Evolutionary conservation across 1,140 invertebrate species (phyloP).

Genomic region (Berghia stephanieae): DNA sequence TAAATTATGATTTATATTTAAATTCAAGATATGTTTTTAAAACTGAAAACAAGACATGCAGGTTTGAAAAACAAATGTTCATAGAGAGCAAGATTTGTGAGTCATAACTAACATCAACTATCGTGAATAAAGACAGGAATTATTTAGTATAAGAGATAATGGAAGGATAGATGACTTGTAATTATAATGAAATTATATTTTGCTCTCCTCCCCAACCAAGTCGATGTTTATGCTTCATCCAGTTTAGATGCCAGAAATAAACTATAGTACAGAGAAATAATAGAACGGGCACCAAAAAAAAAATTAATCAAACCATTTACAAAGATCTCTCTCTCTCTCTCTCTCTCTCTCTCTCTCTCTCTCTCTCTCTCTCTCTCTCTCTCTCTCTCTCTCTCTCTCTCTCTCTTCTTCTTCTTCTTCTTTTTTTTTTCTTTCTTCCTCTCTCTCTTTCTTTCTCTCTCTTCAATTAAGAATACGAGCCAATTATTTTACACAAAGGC

Average conservation of each 20-base stretch:
- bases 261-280: no score
- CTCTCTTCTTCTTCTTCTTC: not conserved
- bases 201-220: not conserved
- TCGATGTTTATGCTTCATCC: not conserved
- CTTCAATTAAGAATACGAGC: not conserved
- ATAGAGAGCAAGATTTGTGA: no score
- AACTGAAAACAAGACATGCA: no score
- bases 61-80: no score
- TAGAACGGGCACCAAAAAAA: no score
- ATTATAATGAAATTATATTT: not conserved
- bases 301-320: not conserved
- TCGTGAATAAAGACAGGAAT: no score
- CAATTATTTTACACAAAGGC: not conserved
- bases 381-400: not conserved
- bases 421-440: not conserved
- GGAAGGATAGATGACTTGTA: not conserved
- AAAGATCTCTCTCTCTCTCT: conserved; percentile 14
- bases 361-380: not conserved
- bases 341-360: conserved; percentile 18
- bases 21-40: no score
- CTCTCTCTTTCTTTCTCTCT: not conserved
- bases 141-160: not conserved
- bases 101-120: no score
- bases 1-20: no score
- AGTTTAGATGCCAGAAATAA: not conserved